phyloP scores from a whole-genome alignment of 1,140 invertebrate species.

The Sinonovacula constricta region DNA sequence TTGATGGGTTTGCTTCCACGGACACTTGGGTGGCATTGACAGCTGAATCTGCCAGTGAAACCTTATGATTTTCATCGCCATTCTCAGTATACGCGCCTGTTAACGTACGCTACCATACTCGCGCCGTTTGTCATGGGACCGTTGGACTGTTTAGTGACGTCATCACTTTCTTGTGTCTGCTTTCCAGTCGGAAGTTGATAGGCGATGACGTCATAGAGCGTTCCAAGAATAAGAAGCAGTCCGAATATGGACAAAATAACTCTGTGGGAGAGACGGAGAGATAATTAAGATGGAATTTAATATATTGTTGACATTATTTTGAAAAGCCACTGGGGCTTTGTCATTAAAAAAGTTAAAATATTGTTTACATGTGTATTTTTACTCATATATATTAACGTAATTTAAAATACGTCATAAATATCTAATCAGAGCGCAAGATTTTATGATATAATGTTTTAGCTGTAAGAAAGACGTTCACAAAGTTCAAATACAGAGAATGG shows the following conservation, averaged over 20 bases:
- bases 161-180: neutral
- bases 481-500: too few relatives aligned
- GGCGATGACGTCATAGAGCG: conserved; percentile 15
- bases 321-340: too few relatives aligned
- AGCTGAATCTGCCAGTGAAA: neutral
- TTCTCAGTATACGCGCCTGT: neutral
- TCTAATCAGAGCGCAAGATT: too few relatives aligned
- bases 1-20: neutral
- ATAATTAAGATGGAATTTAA: neutral
- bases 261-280: neutral
- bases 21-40: neutral
- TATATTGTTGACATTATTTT: too few relatives aligned
- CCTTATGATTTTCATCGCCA: neutral
- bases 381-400: too few relatives aligned
- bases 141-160: neutral
- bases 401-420: too few relatives aligned
- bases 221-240: neutral
- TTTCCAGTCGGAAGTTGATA: neutral
- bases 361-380: too few relatives aligned
- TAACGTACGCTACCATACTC: neutral
- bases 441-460: too few relatives aligned
- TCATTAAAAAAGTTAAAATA: too few relatives aligned
- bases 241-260: neutral
- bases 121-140: neutral
- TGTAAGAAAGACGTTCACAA: too few relatives aligned